Base-by-base conservation (phyloP, 1,140 invertebrate species). In the Cotesia typhae region DNA sequence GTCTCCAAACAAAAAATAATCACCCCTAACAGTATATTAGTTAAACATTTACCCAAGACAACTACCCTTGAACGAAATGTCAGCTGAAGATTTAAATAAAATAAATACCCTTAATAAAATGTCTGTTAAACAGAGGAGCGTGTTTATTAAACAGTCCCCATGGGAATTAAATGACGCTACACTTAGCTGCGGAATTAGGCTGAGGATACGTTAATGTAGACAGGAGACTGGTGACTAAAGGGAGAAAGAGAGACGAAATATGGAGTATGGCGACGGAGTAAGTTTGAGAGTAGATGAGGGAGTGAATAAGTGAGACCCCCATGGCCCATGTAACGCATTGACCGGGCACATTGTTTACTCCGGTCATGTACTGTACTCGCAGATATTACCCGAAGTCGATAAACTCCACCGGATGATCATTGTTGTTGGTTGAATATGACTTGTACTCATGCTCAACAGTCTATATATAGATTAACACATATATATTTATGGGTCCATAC, bases 321-420 rank as follows among this genome's bases (percentile, higher is more conserved):
- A 59, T 59, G 7, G 60, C 36, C 35, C 28, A 63, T 63, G 35
- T 37, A 37, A 63, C 60, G 63, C 63, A 65, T 65, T 65, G 38
- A 51, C 51, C n/a, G 60, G 69, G 60, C 60, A 59, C 60, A 72
- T 67, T 72, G 70, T 72, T 72, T 72, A 72, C 70, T 67, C 70
- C 36, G 63, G 52, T 72, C 70, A 72, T 72, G 70, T 72, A 72
- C 63, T 72, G 70, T 72, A 72, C 52, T 66, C 36, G 70, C 64
- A 72, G 64, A 72, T 72, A 72, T 72, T 72, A 72, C 64, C 69
- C 36, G 5, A 67, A 72, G 70, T 72, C 70, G 70, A 72, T 72
- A 72, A 72, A 72, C 68, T 70, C 68, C 41, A 61, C 70, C 64
- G 70, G 63, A 72, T 72, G 70, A 72, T 72, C 70, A 72, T 72